phyloP scores from a whole-genome alignment of 2,888 invertebrate genomes.

The Panzeria rudis region DNA sequence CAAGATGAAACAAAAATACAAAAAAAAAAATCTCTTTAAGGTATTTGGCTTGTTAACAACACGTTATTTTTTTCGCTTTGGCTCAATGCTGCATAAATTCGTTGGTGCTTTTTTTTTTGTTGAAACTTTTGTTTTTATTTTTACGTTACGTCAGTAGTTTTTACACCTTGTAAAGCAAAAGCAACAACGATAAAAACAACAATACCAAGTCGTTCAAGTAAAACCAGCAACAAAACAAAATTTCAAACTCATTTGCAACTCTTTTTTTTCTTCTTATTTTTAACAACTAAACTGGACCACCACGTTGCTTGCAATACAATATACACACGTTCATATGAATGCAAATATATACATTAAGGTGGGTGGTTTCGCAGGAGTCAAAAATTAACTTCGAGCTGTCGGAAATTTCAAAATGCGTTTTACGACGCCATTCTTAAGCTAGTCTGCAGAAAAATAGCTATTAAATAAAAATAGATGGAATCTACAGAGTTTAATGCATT shows the following conservation, averaged over 20 bases:
- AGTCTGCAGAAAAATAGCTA: no score
- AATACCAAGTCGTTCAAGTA: not conserved
- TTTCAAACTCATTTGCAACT: constrained; percentile 25
- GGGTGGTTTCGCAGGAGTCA: no score
- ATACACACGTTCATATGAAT: not conserved
- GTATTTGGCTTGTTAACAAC: constrained; percentile 64
- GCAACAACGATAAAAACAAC: constrained; percentile 1
- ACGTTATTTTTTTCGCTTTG: constrained; percentile 22
- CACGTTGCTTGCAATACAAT: constrained; percentile 3
- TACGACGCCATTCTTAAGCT: no score
- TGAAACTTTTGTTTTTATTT: constrained; percentile 17
- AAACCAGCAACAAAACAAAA: constrained; percentile 32
- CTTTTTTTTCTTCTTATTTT: not conserved
- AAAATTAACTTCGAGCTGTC: no score
- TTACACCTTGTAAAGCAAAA: constrained; percentile 56
- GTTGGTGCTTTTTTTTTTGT: constrained; percentile 1
- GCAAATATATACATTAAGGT: not conserved
- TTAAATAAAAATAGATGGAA: no score
- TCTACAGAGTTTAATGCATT: no score
- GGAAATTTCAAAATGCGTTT: no score
- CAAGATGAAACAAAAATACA: constrained; percentile 22
- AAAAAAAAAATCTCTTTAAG: constrained; percentile 63
- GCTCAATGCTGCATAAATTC: constrained; percentile 20
- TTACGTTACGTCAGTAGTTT: constrained; percentile 62
- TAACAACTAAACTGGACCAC: constrained; percentile 26